phyloP scores from a whole-genome alignment of 37 sponge, comb jelly and placozoan genomes.

The Hormiphora californensis region DNA sequence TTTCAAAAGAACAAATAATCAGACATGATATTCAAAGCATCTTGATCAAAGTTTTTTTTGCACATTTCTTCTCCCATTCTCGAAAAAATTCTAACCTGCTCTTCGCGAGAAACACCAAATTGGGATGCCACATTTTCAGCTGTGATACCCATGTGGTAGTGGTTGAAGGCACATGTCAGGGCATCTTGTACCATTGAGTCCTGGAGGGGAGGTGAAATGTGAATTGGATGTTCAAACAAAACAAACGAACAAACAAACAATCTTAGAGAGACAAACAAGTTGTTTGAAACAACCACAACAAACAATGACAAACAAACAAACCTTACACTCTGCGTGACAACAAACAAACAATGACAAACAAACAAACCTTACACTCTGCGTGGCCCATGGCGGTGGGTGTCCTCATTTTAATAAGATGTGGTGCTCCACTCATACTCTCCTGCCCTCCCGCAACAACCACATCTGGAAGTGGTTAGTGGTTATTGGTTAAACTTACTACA shows the following conservation, averaged over 20 bases:
- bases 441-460: conserved; percentile 90
- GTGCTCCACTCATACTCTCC: conserved; percentile 88
- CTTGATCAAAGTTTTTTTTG: too few relatives aligned
- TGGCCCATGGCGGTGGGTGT: conserved; percentile 1
- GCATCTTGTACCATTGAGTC: conserved; percentile 83
- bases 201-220: too few relatives aligned
- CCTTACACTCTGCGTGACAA: conserved; percentile 44
- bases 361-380: conserved; percentile 44
- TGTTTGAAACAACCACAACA: too few relatives aligned
- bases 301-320: neutral
- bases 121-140: conserved; percentile 88
- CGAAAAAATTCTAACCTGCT: conserved; percentile 58
- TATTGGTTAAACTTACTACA: too few relatives aligned
- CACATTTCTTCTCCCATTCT: too few relatives aligned
- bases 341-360: neutral
- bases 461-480: conserved; percentile 59
- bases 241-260: too few relatives aligned
- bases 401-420: neutral
- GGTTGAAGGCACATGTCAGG: conserved; percentile 68
- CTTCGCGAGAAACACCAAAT: conserved; percentile 61
- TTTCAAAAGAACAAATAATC: too few relatives aligned
- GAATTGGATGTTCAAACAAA: too few relatives aligned
- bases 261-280: too few relatives aligned
- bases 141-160: conserved; percentile 85
- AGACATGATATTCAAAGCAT: too few relatives aligned